Evolutionary conservation across 2,797 vertebrate species (phyloP).

Genomic region (Pelobates cultripes): DNA sequence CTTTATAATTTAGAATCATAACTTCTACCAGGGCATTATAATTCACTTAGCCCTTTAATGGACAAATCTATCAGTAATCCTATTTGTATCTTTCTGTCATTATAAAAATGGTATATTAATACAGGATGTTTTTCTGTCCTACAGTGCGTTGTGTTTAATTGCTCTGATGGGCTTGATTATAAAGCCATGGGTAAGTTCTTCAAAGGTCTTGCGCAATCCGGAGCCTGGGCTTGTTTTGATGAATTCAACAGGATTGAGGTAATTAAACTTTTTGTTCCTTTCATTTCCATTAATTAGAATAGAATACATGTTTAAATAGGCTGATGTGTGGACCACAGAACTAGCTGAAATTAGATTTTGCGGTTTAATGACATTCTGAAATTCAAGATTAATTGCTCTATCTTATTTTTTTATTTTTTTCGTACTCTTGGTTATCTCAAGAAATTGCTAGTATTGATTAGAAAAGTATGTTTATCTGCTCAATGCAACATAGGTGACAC

Average conservation of each 20-base stretch:
- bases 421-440: too few species aligned
- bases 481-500: too few species aligned
- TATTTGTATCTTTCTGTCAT: too few species aligned
- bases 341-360: too few species aligned
- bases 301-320: background rate
- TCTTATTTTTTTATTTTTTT: too few species aligned
- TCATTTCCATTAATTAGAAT: background rate
- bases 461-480: too few species aligned
- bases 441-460: too few species aligned
- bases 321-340: too few species aligned
- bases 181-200: slow-evolving; percentile 98
- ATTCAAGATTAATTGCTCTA: too few species aligned
- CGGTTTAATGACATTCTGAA: too few species aligned
- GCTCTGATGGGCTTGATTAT: slow-evolving; percentile 92
- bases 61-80: too few species aligned
- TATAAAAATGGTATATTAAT: slow-evolving; percentile 1
- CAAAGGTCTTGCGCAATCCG: slow-evolving; percentile 90
- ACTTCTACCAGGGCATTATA: background rate
- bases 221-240: slow-evolving; percentile 94
- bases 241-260: slow-evolving; percentile 97
- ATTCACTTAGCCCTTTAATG: background rate
- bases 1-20: too few species aligned
- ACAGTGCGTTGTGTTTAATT: slow-evolving; percentile 95
- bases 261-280: slow-evolving; percentile 51
- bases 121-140: slow-evolving; percentile 39